These are phyloP conservation scores for Gastracanthus pulcherrimus DNA, from an alignment of 2,888 invertebrate genomes.

Conservation along the genomic window DNA sequence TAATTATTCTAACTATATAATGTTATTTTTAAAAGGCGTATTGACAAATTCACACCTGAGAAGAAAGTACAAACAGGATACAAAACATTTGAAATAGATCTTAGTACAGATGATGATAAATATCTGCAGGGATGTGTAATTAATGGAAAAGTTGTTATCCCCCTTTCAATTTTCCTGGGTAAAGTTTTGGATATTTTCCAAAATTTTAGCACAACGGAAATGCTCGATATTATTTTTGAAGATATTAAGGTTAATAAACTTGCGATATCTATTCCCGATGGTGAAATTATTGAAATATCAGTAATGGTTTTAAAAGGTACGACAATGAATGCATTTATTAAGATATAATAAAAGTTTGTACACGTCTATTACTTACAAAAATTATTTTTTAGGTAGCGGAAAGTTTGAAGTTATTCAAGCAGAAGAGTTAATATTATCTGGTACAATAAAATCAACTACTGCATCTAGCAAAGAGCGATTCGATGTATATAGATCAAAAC, in stretches of 20 bases:
- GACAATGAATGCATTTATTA: background rate
- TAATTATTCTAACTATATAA: too few relatives aligned
- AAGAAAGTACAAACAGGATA: conserved; percentile 61
- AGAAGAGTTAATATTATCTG: conserved; percentile 84
- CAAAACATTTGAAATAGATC: conserved; percentile 65
- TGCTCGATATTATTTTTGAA: conserved; percentile 62
- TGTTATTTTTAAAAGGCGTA: conserved; percentile 70
- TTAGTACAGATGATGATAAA: conserved; percentile 71
- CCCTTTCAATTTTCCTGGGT: conserved; percentile 80
- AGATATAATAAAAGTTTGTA: background rate
- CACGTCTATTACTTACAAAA: background rate
- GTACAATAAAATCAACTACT: conserved; percentile 82
- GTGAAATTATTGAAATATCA: conserved; percentile 71
- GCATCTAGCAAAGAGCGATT: conserved; percentile 67
- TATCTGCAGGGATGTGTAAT: conserved; percentile 79
- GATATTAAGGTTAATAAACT: conserved; percentile 77
- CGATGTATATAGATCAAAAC: background rate
- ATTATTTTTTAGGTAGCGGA: conserved; percentile 72
- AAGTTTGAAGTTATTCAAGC: conserved; percentile 82
- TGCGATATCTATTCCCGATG: conserved; percentile 77
- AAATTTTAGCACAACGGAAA: conserved; percentile 76
- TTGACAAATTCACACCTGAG: conserved; percentile 60
- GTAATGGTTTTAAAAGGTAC: conserved; percentile 71
- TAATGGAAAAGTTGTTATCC: conserved; percentile 81
- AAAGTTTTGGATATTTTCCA: conserved; percentile 79